A percentile compares a stretch with the other conserved stretches of the same genome.
Conservation (phyloP, 2,888 invertebrate genomes). For the Conistra vaccinii region DNA sequence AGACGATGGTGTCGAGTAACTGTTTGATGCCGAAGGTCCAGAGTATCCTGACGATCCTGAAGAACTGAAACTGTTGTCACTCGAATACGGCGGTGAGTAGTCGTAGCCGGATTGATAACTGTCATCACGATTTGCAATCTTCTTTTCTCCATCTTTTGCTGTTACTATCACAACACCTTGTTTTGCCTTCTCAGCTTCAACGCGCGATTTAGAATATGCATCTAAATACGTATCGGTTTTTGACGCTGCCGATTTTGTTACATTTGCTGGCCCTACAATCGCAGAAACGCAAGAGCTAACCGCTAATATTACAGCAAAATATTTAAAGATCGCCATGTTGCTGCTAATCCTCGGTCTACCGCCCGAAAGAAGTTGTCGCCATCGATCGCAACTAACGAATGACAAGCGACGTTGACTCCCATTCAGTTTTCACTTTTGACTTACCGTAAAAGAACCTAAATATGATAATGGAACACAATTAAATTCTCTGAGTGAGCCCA, state of each 20-base stretch:
- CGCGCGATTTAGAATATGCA: conserved; percentile 91
- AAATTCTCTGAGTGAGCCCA: conserved; percentile 89
- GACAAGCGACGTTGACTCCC: conserved; percentile 82
- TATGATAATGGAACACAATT: conserved; percentile 91
- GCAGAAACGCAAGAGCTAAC: conserved; percentile 80
- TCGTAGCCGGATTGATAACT: conserved; percentile 85
- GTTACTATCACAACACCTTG: conserved; percentile 86
- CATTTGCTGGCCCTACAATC: conserved; percentile 84
- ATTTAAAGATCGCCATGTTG: conserved; percentile 79
- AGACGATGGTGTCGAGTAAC: conserved; percentile 78
- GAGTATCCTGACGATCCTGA: conserved; percentile 75
- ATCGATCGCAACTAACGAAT: conserved; percentile 88
- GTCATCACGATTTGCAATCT: conserved; percentile 87
- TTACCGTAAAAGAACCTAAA: conserved; percentile 90
- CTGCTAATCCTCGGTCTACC: conserved; percentile 75
- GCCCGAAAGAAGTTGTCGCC: conserved; percentile 85
- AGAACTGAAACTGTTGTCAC: conserved; percentile 79
- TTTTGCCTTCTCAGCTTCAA: conserved; percentile 86
- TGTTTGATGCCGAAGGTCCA: conserved; percentile 74
- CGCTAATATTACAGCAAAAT: conserved; percentile 75
- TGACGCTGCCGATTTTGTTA: conserved; percentile 76
- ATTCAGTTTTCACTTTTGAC: conserved; percentile 90
- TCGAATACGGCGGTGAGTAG: conserved; percentile 83
- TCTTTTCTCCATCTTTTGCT: conserved; percentile 87
- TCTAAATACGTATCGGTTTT: conserved; percentile 92